Evolutionary conservation across 2,888 invertebrate genomes (phyloP).

Genomic region (Allygus modestus): DNA sequence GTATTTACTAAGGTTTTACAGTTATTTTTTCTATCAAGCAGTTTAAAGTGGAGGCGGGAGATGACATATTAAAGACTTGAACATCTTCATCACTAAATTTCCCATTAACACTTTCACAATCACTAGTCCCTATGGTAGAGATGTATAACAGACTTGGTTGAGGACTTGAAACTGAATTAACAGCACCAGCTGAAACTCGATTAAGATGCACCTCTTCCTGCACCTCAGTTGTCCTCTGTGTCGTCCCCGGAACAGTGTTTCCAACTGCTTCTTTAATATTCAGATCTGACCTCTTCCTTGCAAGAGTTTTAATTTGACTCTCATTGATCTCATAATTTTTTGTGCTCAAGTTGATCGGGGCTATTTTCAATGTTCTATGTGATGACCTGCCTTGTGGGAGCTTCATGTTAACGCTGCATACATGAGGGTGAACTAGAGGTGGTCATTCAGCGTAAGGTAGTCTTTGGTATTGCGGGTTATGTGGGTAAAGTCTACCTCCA

Average conservation of each 20-base stretch:
- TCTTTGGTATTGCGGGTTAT: not conserved
- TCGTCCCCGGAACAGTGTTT: not conserved
- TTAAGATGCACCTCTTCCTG: not conserved
- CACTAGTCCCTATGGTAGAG: not conserved
- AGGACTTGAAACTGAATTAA: not conserved
- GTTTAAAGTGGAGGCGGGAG: not conserved
- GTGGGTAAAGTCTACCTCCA: not conserved
- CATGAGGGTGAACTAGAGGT: not conserved
- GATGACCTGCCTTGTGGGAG: not conserved
- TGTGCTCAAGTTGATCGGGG: not conserved
- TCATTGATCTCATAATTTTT: not conserved
- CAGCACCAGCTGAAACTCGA: not conserved
- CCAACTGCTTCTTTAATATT: not conserved
- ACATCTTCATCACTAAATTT: not conserved
- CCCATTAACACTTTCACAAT: not conserved
- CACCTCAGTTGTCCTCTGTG: not conserved
- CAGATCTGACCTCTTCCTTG: too few relatives aligned
- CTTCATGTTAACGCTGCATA: not conserved
- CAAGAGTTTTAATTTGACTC: not conserved
- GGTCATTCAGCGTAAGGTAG: not conserved
- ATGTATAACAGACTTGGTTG: not conserved
- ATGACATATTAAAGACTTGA: not conserved
- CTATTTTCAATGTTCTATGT: not conserved
- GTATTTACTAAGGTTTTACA: not conserved
- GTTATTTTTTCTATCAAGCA: not conserved